Conservation (phyloP, 2,888 invertebrate species). For the Taphrorychus bicolor region DNA sequence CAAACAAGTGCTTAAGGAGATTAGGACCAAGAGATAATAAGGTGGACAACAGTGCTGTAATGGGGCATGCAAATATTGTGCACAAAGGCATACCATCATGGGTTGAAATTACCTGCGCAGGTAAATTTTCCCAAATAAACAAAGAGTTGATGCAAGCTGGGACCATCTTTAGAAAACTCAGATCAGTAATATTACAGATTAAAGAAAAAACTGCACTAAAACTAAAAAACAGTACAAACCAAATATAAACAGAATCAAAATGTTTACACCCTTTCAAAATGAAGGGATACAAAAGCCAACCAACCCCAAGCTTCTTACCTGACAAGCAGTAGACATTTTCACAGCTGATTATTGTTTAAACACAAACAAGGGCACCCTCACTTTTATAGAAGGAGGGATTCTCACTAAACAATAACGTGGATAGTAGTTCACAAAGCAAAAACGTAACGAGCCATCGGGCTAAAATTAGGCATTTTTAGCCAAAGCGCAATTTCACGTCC, state of each 20-base stretch:
- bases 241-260: background rate
- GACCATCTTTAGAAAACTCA: too few relatives aligned
- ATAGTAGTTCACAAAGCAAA: slow-evolving; percentile 35
- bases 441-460: slow-evolving; percentile 29
- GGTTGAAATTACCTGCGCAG: too few relatives aligned
- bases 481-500: slow-evolving; percentile 50
- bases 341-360: slow-evolving; percentile 56
- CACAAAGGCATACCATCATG: too few relatives aligned
- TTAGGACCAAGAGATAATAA: too few relatives aligned
- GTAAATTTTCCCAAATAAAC: too few relatives aligned
- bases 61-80: too few relatives aligned
- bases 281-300: slow-evolving; percentile 15
- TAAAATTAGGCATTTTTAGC: slow-evolving; percentile 50
- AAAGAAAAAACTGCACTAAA: too few relatives aligned
- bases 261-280: background rate
- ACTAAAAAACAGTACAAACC: too few relatives aligned
- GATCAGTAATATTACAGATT: too few relatives aligned
- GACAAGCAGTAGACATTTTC: slow-evolving; percentile 56
- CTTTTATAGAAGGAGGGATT: slow-evolving; percentile 31
- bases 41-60: too few relatives aligned
- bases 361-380: slow-evolving; percentile 43
- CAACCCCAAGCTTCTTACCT: slow-evolving; percentile 30
- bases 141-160: too few relatives aligned
- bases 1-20: too few relatives aligned
- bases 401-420: slow-evolving; percentile 22